Base-by-base conservation (phyloP, 2,888 invertebrate species). In the Monopis laevigella region DNA sequence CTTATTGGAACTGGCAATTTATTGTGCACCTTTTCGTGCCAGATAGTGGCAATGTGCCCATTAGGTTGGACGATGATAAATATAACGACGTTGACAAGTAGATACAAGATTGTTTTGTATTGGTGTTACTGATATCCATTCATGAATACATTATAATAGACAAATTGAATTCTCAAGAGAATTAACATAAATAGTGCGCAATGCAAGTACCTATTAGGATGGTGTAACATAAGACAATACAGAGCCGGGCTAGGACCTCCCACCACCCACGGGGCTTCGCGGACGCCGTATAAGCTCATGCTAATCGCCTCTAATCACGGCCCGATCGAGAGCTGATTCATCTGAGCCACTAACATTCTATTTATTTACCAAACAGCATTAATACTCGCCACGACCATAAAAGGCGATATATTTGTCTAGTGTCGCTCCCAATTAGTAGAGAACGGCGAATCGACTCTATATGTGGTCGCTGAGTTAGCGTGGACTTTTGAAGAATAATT, bases 121-220 rank as follows among this genome's bases (percentile, higher is more conserved):
- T 57, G 53, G 58, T 56, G 55, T 11, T 21, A 61, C 61, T 64
- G 62, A 68, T 70, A 65, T 63, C 60, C 55, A 54, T 59, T 55
- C 56, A 59, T 64, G 69, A 69, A 72, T 72, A 66, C 43, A 68
- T 71, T 70, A 68, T 55, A 61, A 59, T 57, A 61, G 66, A 70
- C 66, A 69, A 77, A 78, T 77, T 75, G 72, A 77, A 74, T 75
- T 74, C 69, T 74, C 71, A 69, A 66, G 53, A 55, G 54, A 56
- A 77, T 77, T 77, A 60, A 71, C 77, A 75, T 77, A 75, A 77
- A 70, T 67, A 73, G 72, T 77, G 66, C 67, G 70, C 75, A 71
- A 74, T 71, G 56, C 64, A 59, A 59, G 21, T 36, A 36, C 12
- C 13, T 36, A 36, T 12, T 73, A 73, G 66, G 71, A 66, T 65